These are phyloP conservation scores for Neomorphus geoffroyi DNA, from an alignment of 2,797 vertebrate species.

Conservation along the genomic window DNA sequence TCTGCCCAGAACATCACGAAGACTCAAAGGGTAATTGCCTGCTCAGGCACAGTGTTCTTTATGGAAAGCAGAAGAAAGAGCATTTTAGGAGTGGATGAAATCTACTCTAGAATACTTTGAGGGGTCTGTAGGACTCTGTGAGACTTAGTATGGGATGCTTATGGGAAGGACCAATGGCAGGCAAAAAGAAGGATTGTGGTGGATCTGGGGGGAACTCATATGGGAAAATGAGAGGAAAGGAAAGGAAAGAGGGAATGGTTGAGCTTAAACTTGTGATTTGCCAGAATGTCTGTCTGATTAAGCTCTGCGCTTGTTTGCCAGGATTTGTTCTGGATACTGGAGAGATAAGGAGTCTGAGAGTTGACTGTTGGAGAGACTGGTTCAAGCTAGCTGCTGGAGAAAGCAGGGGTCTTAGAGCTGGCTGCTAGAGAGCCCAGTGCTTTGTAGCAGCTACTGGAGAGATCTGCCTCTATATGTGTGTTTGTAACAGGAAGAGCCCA, in stretches of 20 bases:
- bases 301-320: neutral
- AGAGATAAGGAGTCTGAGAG: neutral
- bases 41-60: neutral
- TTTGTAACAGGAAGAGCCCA: neutral
- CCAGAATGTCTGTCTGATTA: neutral
- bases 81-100: neutral
- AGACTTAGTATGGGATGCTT: neutral
- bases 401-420: neutral
- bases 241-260: neutral
- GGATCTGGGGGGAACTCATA: rapidly evolving
- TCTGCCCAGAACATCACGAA: neutral
- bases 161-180: neutral
- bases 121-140: neutral
- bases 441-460: neutral
- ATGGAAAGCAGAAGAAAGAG: neutral
- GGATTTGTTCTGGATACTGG: neutral
- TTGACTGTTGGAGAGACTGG: neutral
- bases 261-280: neutral
- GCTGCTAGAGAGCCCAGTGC: neutral
- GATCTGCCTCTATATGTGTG: neutral
- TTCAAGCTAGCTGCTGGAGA: neutral
- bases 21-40: neutral
- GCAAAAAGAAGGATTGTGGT: neutral
- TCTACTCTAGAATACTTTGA: neutral
- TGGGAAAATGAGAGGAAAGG: neutral